Evolutionary conservation across 2,888 invertebrate species (phyloP).

Genomic region (Salticus scenicus): DNA sequence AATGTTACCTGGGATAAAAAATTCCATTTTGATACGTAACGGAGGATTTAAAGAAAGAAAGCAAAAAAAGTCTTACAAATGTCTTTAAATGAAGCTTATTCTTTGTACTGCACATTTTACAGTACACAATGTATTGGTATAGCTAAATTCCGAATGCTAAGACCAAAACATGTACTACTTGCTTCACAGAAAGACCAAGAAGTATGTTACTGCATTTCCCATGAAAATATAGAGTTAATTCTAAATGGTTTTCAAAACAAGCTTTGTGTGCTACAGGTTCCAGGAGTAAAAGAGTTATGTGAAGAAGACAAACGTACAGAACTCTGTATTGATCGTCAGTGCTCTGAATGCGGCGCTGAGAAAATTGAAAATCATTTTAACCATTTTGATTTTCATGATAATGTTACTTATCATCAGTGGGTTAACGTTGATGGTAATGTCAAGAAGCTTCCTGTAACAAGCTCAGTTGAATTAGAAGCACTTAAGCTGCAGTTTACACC

Average conservation of each 20-base stretch:
- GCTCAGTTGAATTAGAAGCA: not conserved
- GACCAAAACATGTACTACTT: not conserved
- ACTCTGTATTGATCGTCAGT: conserved; percentile 11
- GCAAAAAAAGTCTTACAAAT: not conserved
- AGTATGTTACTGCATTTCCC: not conserved
- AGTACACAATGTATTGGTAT: not conserved
- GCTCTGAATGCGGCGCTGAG: not conserved
- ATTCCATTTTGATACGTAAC: conserved; percentile 1
- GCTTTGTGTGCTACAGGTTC: not conserved
- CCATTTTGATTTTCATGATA: not conserved
- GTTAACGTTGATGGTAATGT: not conserved
- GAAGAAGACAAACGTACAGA: not conserved
- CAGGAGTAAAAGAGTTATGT: not conserved
- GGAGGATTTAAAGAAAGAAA: not conserved
- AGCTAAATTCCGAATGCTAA: not conserved
- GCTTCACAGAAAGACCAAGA: not conserved
- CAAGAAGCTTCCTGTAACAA: not conserved
- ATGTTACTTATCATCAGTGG: conserved; percentile 1
- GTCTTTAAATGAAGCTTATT: not conserved
- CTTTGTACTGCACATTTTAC: not conserved
- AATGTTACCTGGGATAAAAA: not conserved
- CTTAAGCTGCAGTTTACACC: not conserved
- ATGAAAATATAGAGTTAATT: not conserved
- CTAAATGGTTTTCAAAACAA: not conserved
- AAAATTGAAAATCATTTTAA: conserved; percentile 1